Evolutionary conservation across 2,888 invertebrate genomes (phyloP), one percentile per base, ranked within the genome.

Genomic region (Neuroscelio doddi): DNA sequence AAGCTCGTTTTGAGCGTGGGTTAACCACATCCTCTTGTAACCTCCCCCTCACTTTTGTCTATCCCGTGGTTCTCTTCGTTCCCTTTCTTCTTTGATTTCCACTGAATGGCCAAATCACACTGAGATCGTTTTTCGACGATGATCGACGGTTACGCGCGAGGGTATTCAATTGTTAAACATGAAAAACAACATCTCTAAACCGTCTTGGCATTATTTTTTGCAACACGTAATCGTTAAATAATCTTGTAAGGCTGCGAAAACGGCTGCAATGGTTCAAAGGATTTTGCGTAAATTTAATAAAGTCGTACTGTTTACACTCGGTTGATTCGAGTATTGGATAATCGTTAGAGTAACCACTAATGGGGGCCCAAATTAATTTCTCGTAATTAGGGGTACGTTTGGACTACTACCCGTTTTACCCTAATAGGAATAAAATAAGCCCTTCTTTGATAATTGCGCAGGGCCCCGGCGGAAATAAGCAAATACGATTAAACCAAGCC

Each of bases 341-440:
- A 80, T 80, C 80, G 81, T 80, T 79, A 78, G 72, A 72, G 70
- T 72, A 55, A 77, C 80, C 79, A 75, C 81, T 81, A 82, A 82
- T 80, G 77, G 80, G 38, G 75, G 66, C 68, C 77, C 70, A 81
- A 82, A 82, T 84, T 83, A 81, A 83, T 84, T 83, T 83, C 76
- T 77, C 74, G 75, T 83, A 81, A 83, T 83, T 83, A 79, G 77
- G 74, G 75, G 36, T 68, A 73, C 58, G 44, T 34, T 57, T 21
- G 53, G 68, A 52, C 50, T 24, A 73, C 80, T 81, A 79, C 82
- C 72, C 74, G 78, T 78, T 76, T 81, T 82, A 82, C 80, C 80
- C 81, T 82, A 82, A 83, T 81, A 80, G 80, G 78, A 81, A 81
- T 82, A 79, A 82, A 83, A 82, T 82, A 80, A 81, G 75, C 82